A percentile compares a stretch with the other conserved stretches of the same genome.
Conservation (phyloP, 2,888 invertebrate species). For the Dioctria linearis region DNA sequence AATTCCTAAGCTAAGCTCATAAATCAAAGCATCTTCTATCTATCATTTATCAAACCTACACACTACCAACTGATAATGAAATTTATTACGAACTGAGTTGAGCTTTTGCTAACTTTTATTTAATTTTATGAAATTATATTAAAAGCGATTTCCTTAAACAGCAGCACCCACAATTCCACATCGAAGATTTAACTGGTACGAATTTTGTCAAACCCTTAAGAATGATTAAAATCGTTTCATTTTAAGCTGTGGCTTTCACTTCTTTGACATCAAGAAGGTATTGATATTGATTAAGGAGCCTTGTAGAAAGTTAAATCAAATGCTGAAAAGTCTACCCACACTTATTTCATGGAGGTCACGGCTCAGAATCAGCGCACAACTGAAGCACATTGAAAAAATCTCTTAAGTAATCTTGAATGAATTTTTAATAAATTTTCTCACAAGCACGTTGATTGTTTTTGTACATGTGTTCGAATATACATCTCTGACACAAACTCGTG, state of each 20-base stretch:
- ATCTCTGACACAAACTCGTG: not conserved
- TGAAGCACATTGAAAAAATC: conserved; percentile 48
- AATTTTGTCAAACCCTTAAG: no score
- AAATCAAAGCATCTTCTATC: no score
- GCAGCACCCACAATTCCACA: not conserved
- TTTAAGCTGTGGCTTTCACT: not conserved
- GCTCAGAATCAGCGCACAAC: conserved; percentile 42
- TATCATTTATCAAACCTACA: no score
- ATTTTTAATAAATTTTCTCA: conserved; percentile 56
- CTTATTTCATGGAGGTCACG: conserved; percentile 30
- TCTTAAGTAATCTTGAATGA: conserved; percentile 55
- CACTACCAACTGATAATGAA: no score
- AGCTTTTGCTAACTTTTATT: no score
- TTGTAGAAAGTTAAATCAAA: not conserved
- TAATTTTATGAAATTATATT: no score
- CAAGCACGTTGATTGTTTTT: conserved; percentile 56
- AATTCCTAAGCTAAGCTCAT: no score
- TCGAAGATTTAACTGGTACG: not conserved
- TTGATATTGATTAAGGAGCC: not conserved
- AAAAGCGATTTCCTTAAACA: not conserved
- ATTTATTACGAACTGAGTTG: no score
- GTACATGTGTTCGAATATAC: conserved; percentile 44
- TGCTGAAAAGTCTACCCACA: conserved; percentile 25
- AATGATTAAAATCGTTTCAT: not conserved
- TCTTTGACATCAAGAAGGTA: not conserved